phyloP scores from a whole-genome alignment of 2,888 invertebrate species.

The Drosophila siamana region DNA sequence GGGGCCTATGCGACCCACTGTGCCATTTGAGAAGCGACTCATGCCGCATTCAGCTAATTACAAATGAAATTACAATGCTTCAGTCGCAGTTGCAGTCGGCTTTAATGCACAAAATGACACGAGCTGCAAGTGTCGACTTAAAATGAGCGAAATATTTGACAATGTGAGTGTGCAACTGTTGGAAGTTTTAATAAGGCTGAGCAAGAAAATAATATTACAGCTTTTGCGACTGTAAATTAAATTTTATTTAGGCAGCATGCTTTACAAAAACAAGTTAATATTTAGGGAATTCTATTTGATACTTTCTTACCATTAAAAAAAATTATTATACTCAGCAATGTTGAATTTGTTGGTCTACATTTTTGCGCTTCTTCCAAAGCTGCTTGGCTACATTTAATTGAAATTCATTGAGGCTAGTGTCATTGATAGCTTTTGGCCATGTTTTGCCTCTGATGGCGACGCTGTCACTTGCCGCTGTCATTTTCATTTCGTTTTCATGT shows the following conservation, averaged over 20 bases:
- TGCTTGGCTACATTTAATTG: too few species aligned
- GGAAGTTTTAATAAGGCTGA: too few species aligned
- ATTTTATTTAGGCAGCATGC: too few species aligned
- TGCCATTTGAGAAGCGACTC: constrained; percentile 64
- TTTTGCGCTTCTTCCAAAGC: neutral
- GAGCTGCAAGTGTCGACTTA: constrained; percentile 20
- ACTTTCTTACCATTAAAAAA: too few species aligned
- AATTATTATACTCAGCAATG: too few species aligned
- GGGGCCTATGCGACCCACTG: constrained; percentile 58
- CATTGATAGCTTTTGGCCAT: constrained; percentile 22
- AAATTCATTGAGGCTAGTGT: constrained; percentile 20
- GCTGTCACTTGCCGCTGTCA: constrained; percentile 77
- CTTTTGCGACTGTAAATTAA: too few species aligned
- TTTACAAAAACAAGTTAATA: too few species aligned
- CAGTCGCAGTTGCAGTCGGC: constrained; percentile 33
- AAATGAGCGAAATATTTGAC: too few species aligned
- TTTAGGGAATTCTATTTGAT: too few species aligned
- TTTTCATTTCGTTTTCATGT: constrained; percentile 79
- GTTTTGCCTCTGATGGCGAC: constrained; percentile 63
- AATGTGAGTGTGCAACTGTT: too few species aligned
- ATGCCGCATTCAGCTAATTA: constrained; percentile 75
- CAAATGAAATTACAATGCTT: constrained; percentile 76
- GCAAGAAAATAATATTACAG: too few species aligned
- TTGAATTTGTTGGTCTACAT: too few species aligned
- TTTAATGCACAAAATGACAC: constrained; percentile 40